These are phyloP conservation scores for Malurus cyaneus DNA, from an alignment of 2,113 vertebrate species.

Conservation along the genomic window DNA sequence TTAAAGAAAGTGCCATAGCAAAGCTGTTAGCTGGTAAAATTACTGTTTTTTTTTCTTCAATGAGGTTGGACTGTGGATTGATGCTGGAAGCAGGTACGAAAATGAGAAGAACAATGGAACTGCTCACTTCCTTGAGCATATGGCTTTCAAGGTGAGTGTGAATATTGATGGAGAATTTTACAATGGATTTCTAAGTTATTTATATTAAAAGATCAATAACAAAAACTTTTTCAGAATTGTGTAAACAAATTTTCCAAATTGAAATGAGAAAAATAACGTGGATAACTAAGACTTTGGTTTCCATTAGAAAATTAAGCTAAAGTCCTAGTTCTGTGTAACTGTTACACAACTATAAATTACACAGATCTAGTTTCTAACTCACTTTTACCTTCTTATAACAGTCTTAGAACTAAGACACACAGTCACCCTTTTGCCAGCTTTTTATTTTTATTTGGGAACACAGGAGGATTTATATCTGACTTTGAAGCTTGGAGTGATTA, in stretches of 20 bases:
- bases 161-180: background rate
- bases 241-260: background rate
- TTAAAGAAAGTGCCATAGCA: background rate
- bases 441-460: background rate
- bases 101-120: conserved; percentile 97
- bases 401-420: background rate
- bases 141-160: conserved; percentile 93
- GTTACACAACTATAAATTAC: background rate
- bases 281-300: background rate
- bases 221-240: background rate
- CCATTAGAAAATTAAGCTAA: background rate
- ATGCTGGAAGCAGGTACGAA: conserved; percentile 97
- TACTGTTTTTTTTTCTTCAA: background rate
- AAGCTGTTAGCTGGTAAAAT: background rate
- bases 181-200: background rate
- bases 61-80: conserved; percentile 98
- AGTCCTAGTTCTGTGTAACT: background rate
- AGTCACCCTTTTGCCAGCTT: background rate
- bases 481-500: background rate
- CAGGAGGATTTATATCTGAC: background rate
- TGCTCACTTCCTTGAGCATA: conserved; percentile 97
- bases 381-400: background rate
- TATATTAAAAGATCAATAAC: background rate
- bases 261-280: background rate
- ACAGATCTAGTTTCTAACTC: background rate